These are phyloP conservation scores for Chrysemys picta DNA, from an alignment of 2,113 vertebrate genomes.

Conservation along the genomic window DNA sequence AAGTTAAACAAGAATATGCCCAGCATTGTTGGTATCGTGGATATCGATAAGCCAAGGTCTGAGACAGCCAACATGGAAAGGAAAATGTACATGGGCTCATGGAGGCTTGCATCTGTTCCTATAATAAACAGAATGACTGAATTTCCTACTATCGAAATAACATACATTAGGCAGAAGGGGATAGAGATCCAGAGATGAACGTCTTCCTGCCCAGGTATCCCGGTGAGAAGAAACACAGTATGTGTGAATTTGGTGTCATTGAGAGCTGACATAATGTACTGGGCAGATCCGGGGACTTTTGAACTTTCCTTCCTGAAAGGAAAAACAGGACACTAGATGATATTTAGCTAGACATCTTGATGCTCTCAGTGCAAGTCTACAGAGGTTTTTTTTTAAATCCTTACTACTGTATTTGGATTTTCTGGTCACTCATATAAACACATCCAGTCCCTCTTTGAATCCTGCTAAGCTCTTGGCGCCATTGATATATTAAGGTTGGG, in stretches of 20 bases:
- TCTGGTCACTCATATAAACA: neutral
- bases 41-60: neutral
- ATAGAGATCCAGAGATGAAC: neutral
- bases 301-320: neutral
- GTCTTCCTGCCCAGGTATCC: neutral
- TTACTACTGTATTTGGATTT: neutral
- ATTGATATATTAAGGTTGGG: neutral
- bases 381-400: too few species aligned
- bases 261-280: neutral
- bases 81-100: neutral
- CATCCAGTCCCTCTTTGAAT: neutral
- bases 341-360: too few species aligned
- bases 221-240: neutral
- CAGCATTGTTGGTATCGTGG: neutral
- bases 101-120: neutral
- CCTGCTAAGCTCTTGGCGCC: neutral
- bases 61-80: neutral
- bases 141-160: neutral
- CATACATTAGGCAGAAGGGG: neutral
- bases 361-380: too few species aligned
- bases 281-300: neutral
- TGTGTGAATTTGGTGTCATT: neutral
- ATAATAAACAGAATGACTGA: neutral
- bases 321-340: neutral
- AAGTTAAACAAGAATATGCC: neutral